Conservation (phyloP, 2,797 vertebrate genomes). For the Sebastes iracundus region DNA sequence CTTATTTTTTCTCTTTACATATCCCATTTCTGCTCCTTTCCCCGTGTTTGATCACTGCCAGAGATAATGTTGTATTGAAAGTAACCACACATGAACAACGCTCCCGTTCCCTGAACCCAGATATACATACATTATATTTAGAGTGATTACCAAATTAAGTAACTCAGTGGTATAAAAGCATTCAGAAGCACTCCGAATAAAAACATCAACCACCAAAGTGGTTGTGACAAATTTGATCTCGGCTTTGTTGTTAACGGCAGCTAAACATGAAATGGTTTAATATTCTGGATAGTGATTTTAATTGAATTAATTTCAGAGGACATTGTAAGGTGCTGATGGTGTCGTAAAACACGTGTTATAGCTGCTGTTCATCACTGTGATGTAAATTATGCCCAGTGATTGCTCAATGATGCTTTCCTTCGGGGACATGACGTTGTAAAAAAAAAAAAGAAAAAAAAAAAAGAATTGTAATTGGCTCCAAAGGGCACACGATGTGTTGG, state of each 20-base stretch:
- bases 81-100: slow-evolving; percentile 10
- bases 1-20: not conserved
- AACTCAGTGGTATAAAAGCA: slow-evolving; percentile 12
- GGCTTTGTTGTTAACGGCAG: slow-evolving; percentile 81
- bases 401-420: slow-evolving; percentile 83
- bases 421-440: slow-evolving; percentile 75
- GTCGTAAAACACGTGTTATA: slow-evolving; percentile 89
- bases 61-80: slow-evolving; percentile 37
- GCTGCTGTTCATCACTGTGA: slow-evolving; percentile 86
- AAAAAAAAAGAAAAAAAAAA: slow-evolving; percentile 49
- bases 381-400: slow-evolving; percentile 83
- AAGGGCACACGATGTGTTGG: slow-evolving; percentile 78
- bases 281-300: slow-evolving; percentile 90
- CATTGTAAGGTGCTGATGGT: slow-evolving; percentile 91
- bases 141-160: slow-evolving; percentile 26
- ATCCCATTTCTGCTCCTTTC: slow-evolving; percentile 26
- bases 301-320: slow-evolving; percentile 96
- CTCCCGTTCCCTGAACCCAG: not conserved
- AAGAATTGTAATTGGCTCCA: slow-evolving; percentile 78
- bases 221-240: slow-evolving; percentile 49
- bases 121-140: slow-evolving; percentile 10
- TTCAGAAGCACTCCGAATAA: slow-evolving; percentile 22
- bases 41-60: slow-evolving; percentile 31
- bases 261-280: slow-evolving; percentile 89
- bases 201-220: slow-evolving; percentile 50